Evolutionary conservation across 2,113 vertebrate species (phyloP).

Genomic region (Camelus dromedarius): DNA sequence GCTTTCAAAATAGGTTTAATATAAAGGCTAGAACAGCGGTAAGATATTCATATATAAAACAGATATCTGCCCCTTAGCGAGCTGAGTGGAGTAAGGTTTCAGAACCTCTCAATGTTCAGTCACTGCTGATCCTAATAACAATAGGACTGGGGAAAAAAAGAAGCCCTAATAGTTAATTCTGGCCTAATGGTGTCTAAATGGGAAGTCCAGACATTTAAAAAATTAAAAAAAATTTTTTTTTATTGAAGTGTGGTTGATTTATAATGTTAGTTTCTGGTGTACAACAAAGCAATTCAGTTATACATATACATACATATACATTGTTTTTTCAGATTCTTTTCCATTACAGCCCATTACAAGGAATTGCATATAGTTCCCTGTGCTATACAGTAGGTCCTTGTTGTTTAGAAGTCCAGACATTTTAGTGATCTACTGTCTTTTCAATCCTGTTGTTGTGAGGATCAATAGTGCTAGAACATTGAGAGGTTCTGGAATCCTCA

Average conservation of each 20-base stretch:
- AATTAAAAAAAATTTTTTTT: too few species aligned
- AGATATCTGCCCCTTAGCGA: conserved; percentile 57
- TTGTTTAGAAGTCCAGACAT: neutral
- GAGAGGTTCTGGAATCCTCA: neutral
- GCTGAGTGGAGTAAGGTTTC: neutral
- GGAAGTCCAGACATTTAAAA: neutral
- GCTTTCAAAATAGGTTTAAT: conserved; percentile 76
- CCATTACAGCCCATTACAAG: too few species aligned
- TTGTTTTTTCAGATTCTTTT: too few species aligned
- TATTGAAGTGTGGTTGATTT: too few species aligned
- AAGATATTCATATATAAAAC: conserved; percentile 65
- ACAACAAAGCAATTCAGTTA: too few species aligned
- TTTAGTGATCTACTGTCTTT: neutral
- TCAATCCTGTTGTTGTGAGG: neutral
- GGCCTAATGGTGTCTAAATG: neutral
- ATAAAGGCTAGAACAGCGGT: conserved; percentile 73
- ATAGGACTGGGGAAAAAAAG: neutral
- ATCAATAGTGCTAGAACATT: neutral
- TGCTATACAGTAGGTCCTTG: too few species aligned
- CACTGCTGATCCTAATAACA: neutral
- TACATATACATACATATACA: too few species aligned
- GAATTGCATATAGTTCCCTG: too few species aligned
- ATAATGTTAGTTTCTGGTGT: too few species aligned
- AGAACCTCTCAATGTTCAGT: neutral
- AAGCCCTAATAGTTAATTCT: neutral